Percentiles rank a stretch among this genome's conserved stretches.
phyloP scores from a whole-genome alignment of 2,888 invertebrate genomes.

The Odontothrips loti region DNA sequence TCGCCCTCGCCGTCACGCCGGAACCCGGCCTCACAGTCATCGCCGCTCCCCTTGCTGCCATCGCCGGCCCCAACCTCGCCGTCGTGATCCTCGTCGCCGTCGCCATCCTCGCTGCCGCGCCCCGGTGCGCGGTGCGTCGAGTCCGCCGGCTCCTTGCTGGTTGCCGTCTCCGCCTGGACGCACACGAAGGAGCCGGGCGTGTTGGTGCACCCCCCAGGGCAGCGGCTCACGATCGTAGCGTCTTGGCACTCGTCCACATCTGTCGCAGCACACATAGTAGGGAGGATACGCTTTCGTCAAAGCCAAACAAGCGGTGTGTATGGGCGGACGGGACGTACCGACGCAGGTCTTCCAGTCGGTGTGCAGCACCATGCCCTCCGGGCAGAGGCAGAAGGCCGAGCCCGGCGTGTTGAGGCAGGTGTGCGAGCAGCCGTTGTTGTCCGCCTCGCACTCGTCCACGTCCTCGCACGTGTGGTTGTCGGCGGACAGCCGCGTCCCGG shows the following conservation, averaged over 20 bases:
- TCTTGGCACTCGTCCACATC: constrained; percentile 59
- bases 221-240: constrained; percentile 61
- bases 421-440: constrained; percentile 53
- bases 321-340: neutral
- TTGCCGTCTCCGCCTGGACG: constrained; percentile 54
- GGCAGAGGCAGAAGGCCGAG: constrained; percentile 41
- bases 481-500: constrained; percentile 54
- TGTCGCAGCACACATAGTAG: constrained; percentile 39
- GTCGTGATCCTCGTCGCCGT: neutral
- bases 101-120: neutral
- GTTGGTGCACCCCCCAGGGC: constrained; percentile 60
- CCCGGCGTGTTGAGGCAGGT: constrained; percentile 57
- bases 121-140: constrained; percentile 44
- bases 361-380: constrained; percentile 37
- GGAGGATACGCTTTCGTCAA: too few species aligned
- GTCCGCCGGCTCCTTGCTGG: constrained; percentile 48
- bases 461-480: constrained; percentile 57
- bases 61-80: neutral
- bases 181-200: constrained; percentile 57
- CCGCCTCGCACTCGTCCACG: constrained; percentile 54
- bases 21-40: constrained; percentile 32
- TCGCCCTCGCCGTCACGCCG: constrained; percentile 27
- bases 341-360: constrained; percentile 41
- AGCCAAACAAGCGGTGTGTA: neutral
- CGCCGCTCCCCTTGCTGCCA: neutral